Conservation (phyloP, 2,113 vertebrate genomes). For the Cnemophilus loriae region DNA sequence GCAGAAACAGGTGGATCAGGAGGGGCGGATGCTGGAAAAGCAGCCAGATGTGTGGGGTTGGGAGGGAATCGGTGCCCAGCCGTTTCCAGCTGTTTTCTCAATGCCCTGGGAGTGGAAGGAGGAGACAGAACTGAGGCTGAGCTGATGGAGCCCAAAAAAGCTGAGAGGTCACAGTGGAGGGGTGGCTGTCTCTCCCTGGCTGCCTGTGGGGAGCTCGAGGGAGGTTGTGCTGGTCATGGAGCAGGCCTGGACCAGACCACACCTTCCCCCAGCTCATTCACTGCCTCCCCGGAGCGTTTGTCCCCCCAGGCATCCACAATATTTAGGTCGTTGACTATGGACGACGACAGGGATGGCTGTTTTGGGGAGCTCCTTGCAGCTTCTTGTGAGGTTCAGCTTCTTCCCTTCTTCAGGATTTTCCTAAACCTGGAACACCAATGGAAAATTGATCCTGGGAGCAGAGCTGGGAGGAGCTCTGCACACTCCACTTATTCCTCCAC, state of each 20-base stretch:
- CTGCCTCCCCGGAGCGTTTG: background rate
- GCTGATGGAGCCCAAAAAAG: background rate
- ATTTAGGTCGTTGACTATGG: rapidly evolving
- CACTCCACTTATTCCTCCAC: background rate
- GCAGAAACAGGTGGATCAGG: background rate
- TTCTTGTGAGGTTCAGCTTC: background rate
- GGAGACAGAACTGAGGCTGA: background rate
- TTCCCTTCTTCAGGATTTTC: background rate
- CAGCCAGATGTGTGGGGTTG: rapidly evolving
- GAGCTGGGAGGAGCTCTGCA: background rate
- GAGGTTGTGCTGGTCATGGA: background rate
- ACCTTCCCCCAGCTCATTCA: background rate
- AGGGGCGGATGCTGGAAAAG: background rate
- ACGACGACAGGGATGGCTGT: background rate
- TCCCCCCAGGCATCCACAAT: rapidly evolving
- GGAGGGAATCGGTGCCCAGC: background rate
- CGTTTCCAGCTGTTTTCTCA: rapidly evolving
- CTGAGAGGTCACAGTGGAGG: background rate
- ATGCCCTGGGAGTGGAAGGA: background rate
- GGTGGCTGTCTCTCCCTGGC: rapidly evolving
- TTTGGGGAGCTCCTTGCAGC: background rate
- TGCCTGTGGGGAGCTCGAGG: background rate
- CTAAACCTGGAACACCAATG: background rate
- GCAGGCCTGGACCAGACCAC: background rate
- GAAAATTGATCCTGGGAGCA: background rate